phyloP scores from a whole-genome alignment of 2,797 vertebrate species.

The Bradypodion ventrale region DNA sequence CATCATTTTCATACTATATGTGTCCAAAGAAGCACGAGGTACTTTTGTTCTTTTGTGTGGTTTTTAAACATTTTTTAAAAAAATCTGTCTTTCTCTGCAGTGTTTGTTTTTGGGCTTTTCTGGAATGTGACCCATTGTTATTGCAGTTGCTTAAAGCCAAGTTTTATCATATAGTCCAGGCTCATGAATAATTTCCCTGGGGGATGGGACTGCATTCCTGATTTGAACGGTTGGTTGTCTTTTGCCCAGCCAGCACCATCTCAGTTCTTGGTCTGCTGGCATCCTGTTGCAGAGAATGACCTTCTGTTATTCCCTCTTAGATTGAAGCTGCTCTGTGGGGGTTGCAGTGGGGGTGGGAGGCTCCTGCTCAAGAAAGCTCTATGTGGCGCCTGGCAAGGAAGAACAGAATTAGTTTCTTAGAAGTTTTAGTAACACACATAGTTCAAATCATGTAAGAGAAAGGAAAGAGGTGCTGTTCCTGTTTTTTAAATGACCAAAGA shows the following conservation, averaged over 20 bases:
- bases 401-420: slow-evolving; percentile 71
- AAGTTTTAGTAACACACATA: slow-evolving; percentile 59
- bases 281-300: slow-evolving; percentile 79
- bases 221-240: slow-evolving; percentile 65
- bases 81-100: slow-evolving; percentile 18
- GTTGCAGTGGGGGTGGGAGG: background rate
- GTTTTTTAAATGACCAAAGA: slow-evolving; percentile 57
- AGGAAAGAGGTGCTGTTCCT: slow-evolving; percentile 71
- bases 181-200: slow-evolving; percentile 75
- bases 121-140: slow-evolving; percentile 79
- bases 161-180: slow-evolving; percentile 76
- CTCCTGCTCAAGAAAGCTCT: slow-evolving; percentile 73
- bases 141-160: slow-evolving; percentile 65
- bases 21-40: slow-evolving; percentile 50
- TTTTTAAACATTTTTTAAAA: no score
- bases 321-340: slow-evolving; percentile 55
- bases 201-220: slow-evolving; percentile 71
- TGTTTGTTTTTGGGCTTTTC: slow-evolving; percentile 71
- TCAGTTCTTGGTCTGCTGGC: slow-evolving; percentile 72
- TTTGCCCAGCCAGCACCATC: slow-evolving; percentile 69
- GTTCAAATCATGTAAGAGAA: slow-evolving; percentile 60
- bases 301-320: slow-evolving; percentile 69
- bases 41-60: background rate
- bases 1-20: slow-evolving; percentile 57
- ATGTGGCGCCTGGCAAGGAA: slow-evolving; percentile 75